Evolutionary conservation across 2,797 vertebrate genomes (phyloP).

Genomic region (Acanthurus leucopareius): DNA sequence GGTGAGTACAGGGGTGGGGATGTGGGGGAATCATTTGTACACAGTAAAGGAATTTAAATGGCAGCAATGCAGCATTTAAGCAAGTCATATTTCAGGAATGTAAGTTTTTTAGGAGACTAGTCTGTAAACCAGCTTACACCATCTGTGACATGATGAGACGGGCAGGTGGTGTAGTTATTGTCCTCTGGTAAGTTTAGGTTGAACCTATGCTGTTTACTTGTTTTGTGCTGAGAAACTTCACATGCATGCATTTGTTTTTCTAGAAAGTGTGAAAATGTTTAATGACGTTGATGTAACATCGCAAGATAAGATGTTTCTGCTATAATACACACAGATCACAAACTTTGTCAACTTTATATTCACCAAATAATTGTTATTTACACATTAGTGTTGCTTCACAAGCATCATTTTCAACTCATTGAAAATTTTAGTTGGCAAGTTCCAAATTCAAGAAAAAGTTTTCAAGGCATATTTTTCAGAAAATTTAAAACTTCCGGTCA

Average conservation of each 20-base stretch:
- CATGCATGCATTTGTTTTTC: neutral
- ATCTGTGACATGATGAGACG: neutral
- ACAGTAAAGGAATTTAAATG: neutral
- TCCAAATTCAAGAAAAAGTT: neutral
- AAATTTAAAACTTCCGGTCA: neutral
- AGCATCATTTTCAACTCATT: too few species aligned
- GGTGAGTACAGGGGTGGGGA: slow-evolving; percentile 84
- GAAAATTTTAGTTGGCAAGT: neutral
- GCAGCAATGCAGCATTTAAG: slow-evolving; percentile 17
- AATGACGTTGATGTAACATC: neutral
- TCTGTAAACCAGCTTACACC: neutral
- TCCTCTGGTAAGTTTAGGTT: neutral
- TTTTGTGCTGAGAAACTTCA: neutral
- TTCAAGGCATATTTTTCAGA: neutral
- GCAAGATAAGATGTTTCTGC: neutral
- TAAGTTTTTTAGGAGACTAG: neutral
- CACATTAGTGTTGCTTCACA: too few species aligned
- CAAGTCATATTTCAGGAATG: neutral
- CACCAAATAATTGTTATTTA: neutral
- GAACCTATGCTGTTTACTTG: neutral
- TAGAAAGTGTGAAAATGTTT: neutral
- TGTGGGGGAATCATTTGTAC: slow-evolving; percentile 9
- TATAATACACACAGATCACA: neutral
- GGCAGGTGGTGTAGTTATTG: neutral
- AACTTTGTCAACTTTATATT: neutral